Conservation (phyloP, 2,888 invertebrate genomes). For the Vannuccia rotundouncinata region DNA sequence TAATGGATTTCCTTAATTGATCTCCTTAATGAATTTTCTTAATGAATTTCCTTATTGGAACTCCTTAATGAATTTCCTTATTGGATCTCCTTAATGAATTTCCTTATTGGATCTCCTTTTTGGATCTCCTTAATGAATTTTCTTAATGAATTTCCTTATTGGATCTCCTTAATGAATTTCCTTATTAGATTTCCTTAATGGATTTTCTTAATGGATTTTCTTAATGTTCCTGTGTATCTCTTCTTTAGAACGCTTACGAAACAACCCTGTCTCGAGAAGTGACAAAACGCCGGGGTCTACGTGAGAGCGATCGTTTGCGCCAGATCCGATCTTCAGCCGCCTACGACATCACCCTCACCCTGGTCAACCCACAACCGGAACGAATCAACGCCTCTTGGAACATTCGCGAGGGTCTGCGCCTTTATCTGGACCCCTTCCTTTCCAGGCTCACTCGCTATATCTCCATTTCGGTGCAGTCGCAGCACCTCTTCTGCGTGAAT, state of each 20-base stretch:
- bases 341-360: slow-evolving; percentile 73
- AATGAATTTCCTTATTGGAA: too few relatives aligned
- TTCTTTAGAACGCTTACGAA: neutral
- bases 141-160: too few relatives aligned
- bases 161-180: too few relatives aligned
- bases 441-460: neutral
- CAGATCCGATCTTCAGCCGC: slow-evolving; percentile 56
- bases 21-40: too few relatives aligned
- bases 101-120: too few relatives aligned
- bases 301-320: neutral
- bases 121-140: too few relatives aligned
- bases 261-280: neutral
- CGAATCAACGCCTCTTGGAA: slow-evolving; percentile 66
- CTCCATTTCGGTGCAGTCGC: neutral
- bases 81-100: too few relatives aligned
- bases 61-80: too few relatives aligned
- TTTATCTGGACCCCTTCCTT: slow-evolving; percentile 53
- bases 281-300: neutral
- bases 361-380: slow-evolving; percentile 75
- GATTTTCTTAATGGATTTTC: too few relatives aligned
- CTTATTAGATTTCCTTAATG: too few relatives aligned
- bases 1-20: too few relatives aligned
- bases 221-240: too few relatives aligned
- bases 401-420: slow-evolving; percentile 65
- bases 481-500: slow-evolving; percentile 21